phyloP scores from a whole-genome alignment of 2,113 vertebrate genomes.

The Albula goreensis region DNA sequence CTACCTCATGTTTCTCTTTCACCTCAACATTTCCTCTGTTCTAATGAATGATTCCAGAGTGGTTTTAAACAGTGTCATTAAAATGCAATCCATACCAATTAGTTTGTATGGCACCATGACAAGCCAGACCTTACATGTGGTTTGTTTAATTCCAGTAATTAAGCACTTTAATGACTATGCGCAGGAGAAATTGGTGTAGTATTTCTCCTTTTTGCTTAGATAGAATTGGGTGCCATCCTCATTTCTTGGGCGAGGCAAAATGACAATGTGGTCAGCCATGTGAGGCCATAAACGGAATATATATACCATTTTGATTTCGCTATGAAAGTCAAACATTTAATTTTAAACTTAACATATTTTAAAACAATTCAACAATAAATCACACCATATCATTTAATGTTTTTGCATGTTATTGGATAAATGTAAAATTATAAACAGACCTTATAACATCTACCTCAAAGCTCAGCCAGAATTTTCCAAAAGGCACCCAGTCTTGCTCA shows the following conservation, averaged over 20 bases:
- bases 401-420: too few relatives aligned
- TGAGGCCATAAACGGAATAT: too few relatives aligned
- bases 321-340: too few relatives aligned
- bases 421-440: too few relatives aligned
- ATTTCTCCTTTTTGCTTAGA: neutral
- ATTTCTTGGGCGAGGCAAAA: neutral
- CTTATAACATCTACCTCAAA: too few relatives aligned
- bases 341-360: too few relatives aligned
- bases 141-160: neutral
- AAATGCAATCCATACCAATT: constrained; percentile 9
- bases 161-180: neutral
- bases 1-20: neutral
- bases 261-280: neutral
- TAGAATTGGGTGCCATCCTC: too few relatives aligned
- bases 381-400: too few relatives aligned
- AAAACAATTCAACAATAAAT: too few relatives aligned
- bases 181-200: neutral
- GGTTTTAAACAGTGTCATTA: constrained; percentile 1
- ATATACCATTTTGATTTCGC: too few relatives aligned
- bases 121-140: constrained; percentile 2
- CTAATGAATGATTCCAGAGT: neutral
- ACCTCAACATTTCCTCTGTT: neutral
- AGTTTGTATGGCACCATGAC: neutral
- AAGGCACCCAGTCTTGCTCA: too few relatives aligned
- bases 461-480: too few relatives aligned